Evolutionary conservation across 1,140 invertebrate genomes (phyloP).

Genomic region (Cyclina sinensis): DNA sequence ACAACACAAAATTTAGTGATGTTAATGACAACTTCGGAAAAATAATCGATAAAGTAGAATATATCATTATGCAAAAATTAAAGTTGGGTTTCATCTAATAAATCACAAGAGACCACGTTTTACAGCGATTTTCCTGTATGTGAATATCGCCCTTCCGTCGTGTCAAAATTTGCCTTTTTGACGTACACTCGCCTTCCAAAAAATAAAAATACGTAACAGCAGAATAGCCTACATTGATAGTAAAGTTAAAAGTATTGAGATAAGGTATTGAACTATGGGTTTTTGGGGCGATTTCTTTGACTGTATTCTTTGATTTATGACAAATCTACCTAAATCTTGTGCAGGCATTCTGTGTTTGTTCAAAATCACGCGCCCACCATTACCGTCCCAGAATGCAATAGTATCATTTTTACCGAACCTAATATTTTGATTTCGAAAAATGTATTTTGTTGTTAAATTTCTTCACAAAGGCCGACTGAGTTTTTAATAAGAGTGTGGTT

Average conservation of each 20-base stretch:
- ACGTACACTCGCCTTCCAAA: background rate
- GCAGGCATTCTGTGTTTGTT: conserved; percentile 89
- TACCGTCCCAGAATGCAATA: conserved; percentile 88
- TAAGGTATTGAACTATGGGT: conserved; percentile 5
- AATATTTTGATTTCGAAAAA: conserved; percentile 8
- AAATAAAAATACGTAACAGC: conserved; percentile 4
- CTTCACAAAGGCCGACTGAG: no score
- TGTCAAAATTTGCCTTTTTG: conserved; percentile 49
- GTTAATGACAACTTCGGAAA: background rate
- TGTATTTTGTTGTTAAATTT: no score
- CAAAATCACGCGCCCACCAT: conserved; percentile 92
- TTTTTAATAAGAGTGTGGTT: no score
- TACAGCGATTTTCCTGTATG: background rate
- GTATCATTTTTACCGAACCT: conserved; percentile 74
- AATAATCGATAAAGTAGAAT: background rate
- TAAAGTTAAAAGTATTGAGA: background rate
- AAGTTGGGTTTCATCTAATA: background rate
- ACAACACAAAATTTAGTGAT: background rate
- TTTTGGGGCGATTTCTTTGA: background rate
- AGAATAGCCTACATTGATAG: background rate
- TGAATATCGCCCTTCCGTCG: conserved; percentile 63
- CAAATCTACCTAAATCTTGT: conserved; percentile 82
- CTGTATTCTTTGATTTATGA: background rate
- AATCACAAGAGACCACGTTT: background rate
- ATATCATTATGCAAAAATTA: background rate